Base-by-base conservation (phyloP, 2,113 vertebrate species). In the Xiphophorus hellerii region DNA sequence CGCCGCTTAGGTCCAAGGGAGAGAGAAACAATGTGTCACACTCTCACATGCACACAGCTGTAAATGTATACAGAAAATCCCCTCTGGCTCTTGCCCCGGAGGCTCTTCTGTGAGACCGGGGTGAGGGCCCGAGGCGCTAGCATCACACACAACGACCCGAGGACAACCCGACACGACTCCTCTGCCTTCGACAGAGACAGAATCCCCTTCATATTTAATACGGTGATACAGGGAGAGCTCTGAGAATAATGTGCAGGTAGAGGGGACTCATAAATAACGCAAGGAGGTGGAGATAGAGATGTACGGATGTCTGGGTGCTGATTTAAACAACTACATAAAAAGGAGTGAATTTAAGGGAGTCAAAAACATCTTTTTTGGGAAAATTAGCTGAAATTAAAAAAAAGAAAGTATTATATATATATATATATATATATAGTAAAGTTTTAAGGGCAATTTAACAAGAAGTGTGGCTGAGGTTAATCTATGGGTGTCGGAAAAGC, bases 151-250 rank as follows among this genome's bases (percentile, higher is more conserved):
- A 62, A 84, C 73, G 87, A 91, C 90, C 89, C 89, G 39, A 67
- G 85, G 87, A 91, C 63, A 85, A 81, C 81, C 84, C 80, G 67
- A 87, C 86, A 85, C 83, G 84, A 83, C 86, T 88, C 20, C 72
- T 78, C 73, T 86, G 39, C 68, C 62, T 61, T 87, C 87, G 85
- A 88, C 74, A 83, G 88, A 89, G 90, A 90, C 82, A 62, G 33
- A 74, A 61, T 77, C 62, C 81, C 42, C 61, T 92, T 70, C 88
- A 92, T 92, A 91, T 92, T 92, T 90, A 91, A 93, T 89, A 83
- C 73, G 66, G 85, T 84, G 89, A 89, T 83, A 78, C 69, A 76
- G 70, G 80, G 80, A 74, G 70, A 75, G 80, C 80, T 69, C 75
- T 8, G 77, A 76, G 81, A 84, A 89, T 78, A 87, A 89, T 80